A percentile compares a stretch with the other conserved stretches of the same genome.
Evolutionary conservation across 64 coral and sea anemone genomes (phyloP).

Genomic region (Montipora capricornis): DNA sequence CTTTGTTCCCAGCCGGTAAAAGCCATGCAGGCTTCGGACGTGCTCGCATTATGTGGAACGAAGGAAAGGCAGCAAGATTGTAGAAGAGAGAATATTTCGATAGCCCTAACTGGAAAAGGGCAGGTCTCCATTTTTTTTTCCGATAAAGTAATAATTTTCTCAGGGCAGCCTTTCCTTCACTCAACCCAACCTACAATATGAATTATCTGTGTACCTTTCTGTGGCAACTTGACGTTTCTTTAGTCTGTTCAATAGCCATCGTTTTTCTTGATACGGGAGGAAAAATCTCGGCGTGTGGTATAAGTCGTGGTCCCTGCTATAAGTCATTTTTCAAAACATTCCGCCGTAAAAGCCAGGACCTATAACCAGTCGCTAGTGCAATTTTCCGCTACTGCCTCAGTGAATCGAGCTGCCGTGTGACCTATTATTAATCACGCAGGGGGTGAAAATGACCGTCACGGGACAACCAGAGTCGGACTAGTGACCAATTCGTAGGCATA

Average conservation of each 20-base stretch:
- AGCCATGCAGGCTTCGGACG: too few species aligned
- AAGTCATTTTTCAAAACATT: neutral
- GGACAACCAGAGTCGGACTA: neutral
- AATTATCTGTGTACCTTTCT: neutral
- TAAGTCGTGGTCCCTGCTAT: neutral
- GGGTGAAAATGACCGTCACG: neutral
- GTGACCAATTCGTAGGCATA: neutral
- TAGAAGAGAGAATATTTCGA: neutral
- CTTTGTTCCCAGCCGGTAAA: too few species aligned
- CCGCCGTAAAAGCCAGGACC: neutral
- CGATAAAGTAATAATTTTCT: neutral
- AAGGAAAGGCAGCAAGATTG: neutral
- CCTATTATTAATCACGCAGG: neutral
- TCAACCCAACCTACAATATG: neutral
- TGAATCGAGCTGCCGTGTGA: neutral
- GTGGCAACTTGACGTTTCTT: neutral
- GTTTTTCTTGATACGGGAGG: neutral
- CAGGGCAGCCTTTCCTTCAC: neutral
- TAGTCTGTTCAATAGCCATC: neutral
- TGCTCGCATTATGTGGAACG: neutral
- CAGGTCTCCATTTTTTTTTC: neutral
- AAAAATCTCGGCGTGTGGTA: neutral
- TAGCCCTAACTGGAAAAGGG: neutral
- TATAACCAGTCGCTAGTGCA: neutral
- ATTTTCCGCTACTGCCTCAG: neutral